Conservation (phyloP, 1,140 invertebrate species). For the Ridgeia piscesae region DNA sequence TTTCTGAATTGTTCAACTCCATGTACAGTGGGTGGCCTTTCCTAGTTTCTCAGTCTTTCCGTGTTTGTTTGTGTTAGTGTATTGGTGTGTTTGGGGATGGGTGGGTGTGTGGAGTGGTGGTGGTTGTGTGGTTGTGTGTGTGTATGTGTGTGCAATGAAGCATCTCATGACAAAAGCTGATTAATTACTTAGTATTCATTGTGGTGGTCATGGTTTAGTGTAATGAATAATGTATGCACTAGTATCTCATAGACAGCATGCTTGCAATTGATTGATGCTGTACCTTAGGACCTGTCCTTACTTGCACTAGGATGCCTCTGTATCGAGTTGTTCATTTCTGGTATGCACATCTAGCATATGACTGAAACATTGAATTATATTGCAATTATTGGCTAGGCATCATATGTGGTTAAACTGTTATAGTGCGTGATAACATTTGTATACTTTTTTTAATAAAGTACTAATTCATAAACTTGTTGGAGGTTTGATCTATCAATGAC, state of each 20-base stretch:
- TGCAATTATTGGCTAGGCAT: not conserved
- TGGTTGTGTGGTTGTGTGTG: too few species aligned
- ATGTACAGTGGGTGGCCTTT: too few species aligned
- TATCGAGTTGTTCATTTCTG: not conserved
- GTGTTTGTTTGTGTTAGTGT: too few species aligned
- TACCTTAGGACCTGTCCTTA: not conserved
- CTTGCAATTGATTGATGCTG: not conserved
- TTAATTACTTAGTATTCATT: not conserved
- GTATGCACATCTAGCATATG: not conserved
- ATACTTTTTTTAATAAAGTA: not conserved
- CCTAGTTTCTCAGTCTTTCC: not conserved
- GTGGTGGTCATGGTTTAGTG: not conserved
- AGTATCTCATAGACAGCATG: not conserved
- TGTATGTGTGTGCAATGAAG: not conserved
- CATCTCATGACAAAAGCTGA: not conserved
- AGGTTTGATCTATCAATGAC: too few species aligned
- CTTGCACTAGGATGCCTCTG: not conserved
- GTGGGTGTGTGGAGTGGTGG: too few species aligned
- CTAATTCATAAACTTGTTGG: not conserved
- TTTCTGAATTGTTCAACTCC: not conserved
- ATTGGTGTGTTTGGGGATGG: too few species aligned
- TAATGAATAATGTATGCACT: not conserved
- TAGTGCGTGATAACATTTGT: not conserved
- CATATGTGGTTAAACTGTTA: not conserved
- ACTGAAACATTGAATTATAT: not conserved